These are phyloP conservation scores for Enteromius argenteus DNA, from an alignment of 2,797 vertebrate species.

Conservation along the genomic window DNA sequence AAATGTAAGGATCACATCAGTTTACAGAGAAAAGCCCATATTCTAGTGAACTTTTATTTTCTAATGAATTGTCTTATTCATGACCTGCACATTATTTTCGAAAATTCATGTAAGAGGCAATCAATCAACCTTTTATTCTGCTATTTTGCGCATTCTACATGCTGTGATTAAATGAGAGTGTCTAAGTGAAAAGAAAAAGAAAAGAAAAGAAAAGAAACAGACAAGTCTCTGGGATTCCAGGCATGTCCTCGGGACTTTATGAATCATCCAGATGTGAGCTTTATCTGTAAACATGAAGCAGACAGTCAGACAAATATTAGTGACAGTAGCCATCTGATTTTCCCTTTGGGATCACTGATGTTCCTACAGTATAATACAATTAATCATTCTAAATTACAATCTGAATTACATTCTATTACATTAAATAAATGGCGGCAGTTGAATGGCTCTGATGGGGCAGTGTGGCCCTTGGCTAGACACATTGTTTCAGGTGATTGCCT, in stretches of 20 bases:
- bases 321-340: slow-evolving; percentile 37
- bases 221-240: neutral
- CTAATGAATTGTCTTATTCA: neutral
- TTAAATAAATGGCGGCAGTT: slow-evolving; percentile 53
- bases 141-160: neutral
- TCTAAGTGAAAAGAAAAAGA: neutral
- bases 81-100: neutral
- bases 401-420: slow-evolving; percentile 54
- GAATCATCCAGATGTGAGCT: slow-evolving; percentile 10
- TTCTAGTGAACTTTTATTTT: neutral
- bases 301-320: slow-evolving; percentile 34
- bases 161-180: slow-evolving; percentile 15
- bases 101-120: neutral
- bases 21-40: neutral
- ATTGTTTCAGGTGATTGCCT: slow-evolving; percentile 63
- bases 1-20: neutral
- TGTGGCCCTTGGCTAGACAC: slow-evolving; percentile 53
- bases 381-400: slow-evolving; percentile 59
- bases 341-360: slow-evolving; percentile 14
- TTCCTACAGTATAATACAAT: slow-evolving; percentile 40
- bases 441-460: slow-evolving; percentile 54
- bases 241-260: neutral
- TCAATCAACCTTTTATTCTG: slow-evolving; percentile 13
- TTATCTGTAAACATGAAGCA: slow-evolving; percentile 19
- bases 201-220: neutral